These are phyloP conservation scores for Scrobipalpa costella DNA, from an alignment of 2,888 invertebrate genomes.

Conservation along the genomic window DNA sequence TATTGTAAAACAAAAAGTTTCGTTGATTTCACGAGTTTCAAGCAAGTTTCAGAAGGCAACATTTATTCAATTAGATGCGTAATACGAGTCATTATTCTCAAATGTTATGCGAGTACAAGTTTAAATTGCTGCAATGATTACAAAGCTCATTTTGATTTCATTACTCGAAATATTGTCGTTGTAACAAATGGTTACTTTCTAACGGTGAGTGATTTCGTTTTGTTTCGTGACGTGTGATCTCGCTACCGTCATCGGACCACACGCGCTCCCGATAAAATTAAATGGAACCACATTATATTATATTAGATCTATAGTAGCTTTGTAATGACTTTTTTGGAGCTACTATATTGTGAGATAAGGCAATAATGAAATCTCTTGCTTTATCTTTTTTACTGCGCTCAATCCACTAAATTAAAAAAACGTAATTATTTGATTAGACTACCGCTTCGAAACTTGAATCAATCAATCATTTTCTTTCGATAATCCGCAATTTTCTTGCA, in stretches of 20 bases:
- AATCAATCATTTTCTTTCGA: slow-evolving; percentile 15
- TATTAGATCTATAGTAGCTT: slow-evolving; percentile 52
- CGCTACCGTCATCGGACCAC: slow-evolving; percentile 69
- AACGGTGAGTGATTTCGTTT: slow-evolving; percentile 55
- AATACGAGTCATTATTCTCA: slow-evolving; percentile 5
- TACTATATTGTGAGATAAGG: slow-evolving; percentile 57
- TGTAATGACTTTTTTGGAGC: slow-evolving; percentile 60
- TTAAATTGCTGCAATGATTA: slow-evolving; percentile 22
- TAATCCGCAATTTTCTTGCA: slow-evolving; percentile 18
- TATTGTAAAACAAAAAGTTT: slow-evolving; percentile 45
- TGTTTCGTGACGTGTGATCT: slow-evolving; percentile 57
- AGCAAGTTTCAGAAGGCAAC: not conserved
- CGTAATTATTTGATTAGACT: slow-evolving; percentile 11
- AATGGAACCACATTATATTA: slow-evolving; percentile 70
- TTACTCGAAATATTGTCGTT: slow-evolving; percentile 52
- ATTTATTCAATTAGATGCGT: slow-evolving; percentile 13
- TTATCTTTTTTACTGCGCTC: slow-evolving; percentile 6
- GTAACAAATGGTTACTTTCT: slow-evolving; percentile 61
- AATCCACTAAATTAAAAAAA: slow-evolving; percentile 19
- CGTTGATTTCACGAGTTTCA: not conserved
- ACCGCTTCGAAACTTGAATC: not conserved
- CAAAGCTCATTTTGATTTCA: slow-evolving; percentile 35
- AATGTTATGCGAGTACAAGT: slow-evolving; percentile 14
- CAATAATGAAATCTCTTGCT: slow-evolving; percentile 45
- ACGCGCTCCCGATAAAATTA: slow-evolving; percentile 72